Base-by-base conservation (phyloP, 2,888 invertebrate genomes). In the Halictus ligatus region DNA sequence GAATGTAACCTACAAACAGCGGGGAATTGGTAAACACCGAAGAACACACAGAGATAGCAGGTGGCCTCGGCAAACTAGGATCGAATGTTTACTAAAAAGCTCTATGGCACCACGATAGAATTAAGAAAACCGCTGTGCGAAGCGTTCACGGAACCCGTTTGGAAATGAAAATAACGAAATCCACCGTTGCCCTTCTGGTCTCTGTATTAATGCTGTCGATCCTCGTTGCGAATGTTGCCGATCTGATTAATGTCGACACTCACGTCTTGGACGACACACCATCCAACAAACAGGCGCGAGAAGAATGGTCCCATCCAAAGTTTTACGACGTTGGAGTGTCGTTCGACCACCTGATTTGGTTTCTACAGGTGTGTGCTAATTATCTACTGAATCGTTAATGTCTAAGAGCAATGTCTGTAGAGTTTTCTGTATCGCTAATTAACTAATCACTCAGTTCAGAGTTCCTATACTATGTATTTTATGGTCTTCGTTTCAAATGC, bases 211-310 rank as follows among this genome's bases (percentile, higher is more conserved):
- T 97, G 91, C 95, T 97, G 75, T 97, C 97, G 78, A 96, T 97
- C 92, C 96, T 97, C 92, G 96, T 97, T 92, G 97, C 97, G 43
- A 97, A 97, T 95, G 96, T 97, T 86, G 96, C 97, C 76, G 97
- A 97, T 95, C 95, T 97, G 88, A 96, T 97, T 89, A 96, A 96
- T 89, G 96, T 97, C 74, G 96, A 97, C 92, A 92, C 93, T 6
- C 92, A 93, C 72, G 89, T 90, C 21, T 84, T 92, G 46, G 91
- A 91, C 8, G 90, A 92, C 54, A 76, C 64, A 2, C 8, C 54
- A 50, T 35, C 83, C 25, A 71, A 79, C 74, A 77, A 85, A 78
- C 81, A 90, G 50, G 83, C 80, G 50, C 74, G 85, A 15, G 72
- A 85, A 25, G 81, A 75, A 64, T 92, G 92, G 91, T 85, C 85